Evolutionary conservation across 2,888 invertebrate genomes (phyloP).

Genomic region (Malthinus seriepunctatus): DNA sequence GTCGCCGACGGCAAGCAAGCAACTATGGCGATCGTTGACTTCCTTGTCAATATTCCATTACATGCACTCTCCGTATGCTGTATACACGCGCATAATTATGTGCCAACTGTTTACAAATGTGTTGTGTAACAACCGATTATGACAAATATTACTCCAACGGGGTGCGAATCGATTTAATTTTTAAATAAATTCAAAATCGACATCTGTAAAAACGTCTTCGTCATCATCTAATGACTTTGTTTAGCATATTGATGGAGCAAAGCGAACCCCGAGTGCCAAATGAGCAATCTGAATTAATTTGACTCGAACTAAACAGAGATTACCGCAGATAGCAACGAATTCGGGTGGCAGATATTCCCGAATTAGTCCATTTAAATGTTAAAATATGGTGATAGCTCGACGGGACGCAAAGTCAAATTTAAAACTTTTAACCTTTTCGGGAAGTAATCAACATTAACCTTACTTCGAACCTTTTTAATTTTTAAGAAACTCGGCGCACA

Average conservation of each 20-base stretch:
- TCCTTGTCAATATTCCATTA: conserved; percentile 31
- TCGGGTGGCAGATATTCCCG: conserved; percentile 35
- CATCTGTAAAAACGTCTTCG: conserved; percentile 18
- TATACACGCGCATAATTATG: conserved; percentile 29
- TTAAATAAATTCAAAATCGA: conserved; percentile 3
- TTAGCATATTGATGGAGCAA: conserved; percentile 37
- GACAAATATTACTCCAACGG: conserved; percentile 1
- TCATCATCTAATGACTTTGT: conserved; percentile 20
- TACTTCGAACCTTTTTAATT: no score
- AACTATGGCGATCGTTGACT: conserved; percentile 16
- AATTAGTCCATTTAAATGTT: conserved; percentile 38
- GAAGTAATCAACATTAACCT: conserved; percentile 21
- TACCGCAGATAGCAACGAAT: conserved; percentile 35
- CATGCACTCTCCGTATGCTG: conserved; percentile 20
- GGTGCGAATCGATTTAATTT: not conserved
- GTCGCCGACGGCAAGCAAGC: conserved; percentile 20
- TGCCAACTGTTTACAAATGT: conserved; percentile 27
- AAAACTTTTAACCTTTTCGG: conserved; percentile 19
- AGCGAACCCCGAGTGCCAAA: conserved; percentile 30
- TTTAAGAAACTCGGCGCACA: no score
- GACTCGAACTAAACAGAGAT: conserved; percentile 35
- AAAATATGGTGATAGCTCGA: conserved; percentile 35
- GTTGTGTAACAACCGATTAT: conserved; percentile 14
- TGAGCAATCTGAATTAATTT: conserved; percentile 35
- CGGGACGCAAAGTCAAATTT: conserved; percentile 25